Percentiles rank a stretch among this genome's conserved stretches.
phyloP scores from a whole-genome alignment of 2,113 vertebrate genomes.

The Scortum barcoo region DNA sequence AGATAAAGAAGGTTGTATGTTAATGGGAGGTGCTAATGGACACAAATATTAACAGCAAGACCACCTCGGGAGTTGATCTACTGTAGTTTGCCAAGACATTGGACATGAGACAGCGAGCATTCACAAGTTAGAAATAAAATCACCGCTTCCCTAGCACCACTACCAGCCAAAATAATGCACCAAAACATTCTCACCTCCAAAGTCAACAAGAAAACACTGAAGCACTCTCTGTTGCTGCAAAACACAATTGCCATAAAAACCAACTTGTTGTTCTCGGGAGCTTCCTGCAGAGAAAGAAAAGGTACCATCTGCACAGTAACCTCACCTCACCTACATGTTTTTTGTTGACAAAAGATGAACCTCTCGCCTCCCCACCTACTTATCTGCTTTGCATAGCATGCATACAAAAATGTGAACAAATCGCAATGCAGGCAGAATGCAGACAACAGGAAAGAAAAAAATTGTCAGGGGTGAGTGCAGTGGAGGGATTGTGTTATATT shows the following conservation, averaged over 20 bases:
- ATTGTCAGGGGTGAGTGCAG: neutral
- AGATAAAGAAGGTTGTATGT: constrained; percentile 26
- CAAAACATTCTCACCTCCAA: constrained; percentile 1
- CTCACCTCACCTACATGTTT: constrained; percentile 4
- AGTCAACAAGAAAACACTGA: constrained; percentile 5
- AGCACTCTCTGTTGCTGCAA: neutral
- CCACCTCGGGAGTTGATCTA: constrained; percentile 33
- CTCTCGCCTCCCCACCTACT: neutral
- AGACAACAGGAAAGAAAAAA: neutral
- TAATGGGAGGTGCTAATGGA: constrained; percentile 26
- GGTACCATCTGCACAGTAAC: neutral
- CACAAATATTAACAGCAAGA: constrained; percentile 33
- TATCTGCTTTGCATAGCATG: neutral
- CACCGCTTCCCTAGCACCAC: neutral
- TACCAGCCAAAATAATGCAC: neutral
- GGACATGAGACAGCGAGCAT: constrained; percentile 4
- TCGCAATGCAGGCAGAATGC: constrained; percentile 13
- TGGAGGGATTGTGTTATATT: constrained; percentile 4
- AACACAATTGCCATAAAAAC: neutral
- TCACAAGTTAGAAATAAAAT: constrained; percentile 25
- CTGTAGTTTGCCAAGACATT: constrained; percentile 16
- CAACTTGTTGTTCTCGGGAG: neutral
- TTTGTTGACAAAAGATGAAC: constrained; percentile 11
- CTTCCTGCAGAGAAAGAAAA: neutral
- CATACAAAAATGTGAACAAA: constrained; percentile 26